phyloP scores from a whole-genome alignment of 2,797 vertebrate genomes.

The Leptodactylus fallax region DNA sequence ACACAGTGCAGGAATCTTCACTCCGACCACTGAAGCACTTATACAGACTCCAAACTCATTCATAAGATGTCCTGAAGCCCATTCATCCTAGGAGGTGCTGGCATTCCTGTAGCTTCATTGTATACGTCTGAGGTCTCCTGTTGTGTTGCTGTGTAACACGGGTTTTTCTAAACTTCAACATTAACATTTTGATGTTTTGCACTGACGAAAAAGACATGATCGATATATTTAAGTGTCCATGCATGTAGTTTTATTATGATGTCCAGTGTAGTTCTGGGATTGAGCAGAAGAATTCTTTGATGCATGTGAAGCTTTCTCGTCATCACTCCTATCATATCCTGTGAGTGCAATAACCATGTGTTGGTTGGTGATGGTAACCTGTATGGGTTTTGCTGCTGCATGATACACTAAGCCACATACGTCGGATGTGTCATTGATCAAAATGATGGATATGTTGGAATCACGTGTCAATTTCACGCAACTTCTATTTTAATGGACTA shows the following conservation, averaged over 20 bases:
- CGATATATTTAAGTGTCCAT: constrained; percentile 23
- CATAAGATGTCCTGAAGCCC: neutral
- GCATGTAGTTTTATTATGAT: constrained; percentile 46
- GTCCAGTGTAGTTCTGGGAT: constrained; percentile 26
- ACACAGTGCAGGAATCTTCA: constrained; percentile 34
- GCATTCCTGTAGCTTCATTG: neutral
- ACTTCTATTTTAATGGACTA: neutral
- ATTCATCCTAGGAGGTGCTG: neutral
- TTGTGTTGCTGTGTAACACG: constrained; percentile 12
- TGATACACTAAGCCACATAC: neutral
- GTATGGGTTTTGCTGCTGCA: neutral
- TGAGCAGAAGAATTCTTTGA: constrained; percentile 32
- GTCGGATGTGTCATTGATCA: neutral
- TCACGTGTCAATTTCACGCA: neutral
- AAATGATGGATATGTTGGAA: neutral
- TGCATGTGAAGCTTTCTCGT: constrained; percentile 43
- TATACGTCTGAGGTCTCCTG: constrained; percentile 7
- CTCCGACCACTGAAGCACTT: constrained; percentile 9
- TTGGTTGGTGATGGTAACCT: neutral
- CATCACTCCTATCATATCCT: neutral
- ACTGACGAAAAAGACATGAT: constrained; percentile 7
- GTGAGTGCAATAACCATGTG: neutral
- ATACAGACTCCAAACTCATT: neutral
- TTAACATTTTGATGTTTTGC: constrained; percentile 25
- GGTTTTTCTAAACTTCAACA: constrained; percentile 9